Conservation (phyloP, 2,797 vertebrate genomes). For the Dryobates pubescens region DNA sequence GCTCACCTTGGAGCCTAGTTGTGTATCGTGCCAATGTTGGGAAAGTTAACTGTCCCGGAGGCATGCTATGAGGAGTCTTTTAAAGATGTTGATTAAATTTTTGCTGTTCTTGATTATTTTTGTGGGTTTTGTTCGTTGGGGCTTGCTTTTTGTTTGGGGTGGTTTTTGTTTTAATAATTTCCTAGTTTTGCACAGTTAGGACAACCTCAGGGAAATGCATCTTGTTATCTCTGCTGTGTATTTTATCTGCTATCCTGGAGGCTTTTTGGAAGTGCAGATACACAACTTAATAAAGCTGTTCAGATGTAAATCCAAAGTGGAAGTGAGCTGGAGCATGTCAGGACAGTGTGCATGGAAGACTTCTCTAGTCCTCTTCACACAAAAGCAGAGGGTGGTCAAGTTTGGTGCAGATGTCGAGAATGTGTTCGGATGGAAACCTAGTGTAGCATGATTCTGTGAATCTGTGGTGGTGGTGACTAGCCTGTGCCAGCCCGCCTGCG, state of each 20-base stretch:
- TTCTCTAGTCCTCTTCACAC: accelerated
- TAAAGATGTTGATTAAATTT: no score
- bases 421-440: accelerated
- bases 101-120: background rate
- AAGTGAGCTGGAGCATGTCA: accelerated
- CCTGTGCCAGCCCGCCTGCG: background rate
- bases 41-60: accelerated
- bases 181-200: no score
- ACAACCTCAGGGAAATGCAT: accelerated
- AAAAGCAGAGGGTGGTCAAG: background rate
- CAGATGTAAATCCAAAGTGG: background rate
- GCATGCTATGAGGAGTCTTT: accelerated
- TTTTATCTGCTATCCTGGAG: no score
- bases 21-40: accelerated
- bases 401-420: accelerated
- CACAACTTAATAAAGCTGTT: accelerated
- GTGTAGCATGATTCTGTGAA: accelerated
- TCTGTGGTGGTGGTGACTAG: accelerated
- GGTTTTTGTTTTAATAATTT: background rate
- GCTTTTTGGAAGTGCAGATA: background rate
- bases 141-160: background rate
- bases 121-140: background rate
- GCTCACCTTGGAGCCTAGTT: no score
- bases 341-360: accelerated
- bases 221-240: background rate